These are phyloP conservation scores for Manis javanica DNA, from an alignment of 2,797 vertebrate species.

Conservation along the genomic window DNA sequence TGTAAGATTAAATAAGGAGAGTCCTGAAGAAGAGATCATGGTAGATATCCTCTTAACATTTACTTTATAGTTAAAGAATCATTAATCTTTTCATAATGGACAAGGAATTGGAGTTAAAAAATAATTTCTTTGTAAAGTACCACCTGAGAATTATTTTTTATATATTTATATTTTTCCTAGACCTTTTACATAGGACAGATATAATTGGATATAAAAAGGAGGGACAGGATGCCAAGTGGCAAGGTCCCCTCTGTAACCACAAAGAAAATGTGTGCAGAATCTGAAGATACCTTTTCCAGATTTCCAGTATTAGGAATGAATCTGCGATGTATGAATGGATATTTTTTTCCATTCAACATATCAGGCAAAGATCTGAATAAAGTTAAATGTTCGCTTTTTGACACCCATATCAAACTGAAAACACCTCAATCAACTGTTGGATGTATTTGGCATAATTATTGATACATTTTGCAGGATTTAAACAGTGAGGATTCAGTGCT, in stretches of 20 bases:
- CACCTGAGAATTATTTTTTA: background rate
- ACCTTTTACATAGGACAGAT: constrained; percentile 53
- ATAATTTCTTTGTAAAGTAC: constrained; percentile 16
- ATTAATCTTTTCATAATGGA: constrained; percentile 32
- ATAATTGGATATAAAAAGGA: constrained; percentile 44
- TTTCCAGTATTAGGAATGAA: constrained; percentile 66
- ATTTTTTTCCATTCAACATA: constrained; percentile 69
- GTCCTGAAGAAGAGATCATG: background rate
- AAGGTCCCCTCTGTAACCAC: constrained; percentile 67
- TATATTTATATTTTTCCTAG: constrained; percentile 51
- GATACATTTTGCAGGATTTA: constrained; percentile 79
- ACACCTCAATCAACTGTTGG: constrained; percentile 82
- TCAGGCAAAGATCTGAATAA: constrained; percentile 78
- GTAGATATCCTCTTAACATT: background rate
- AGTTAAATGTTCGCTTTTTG: constrained; percentile 74
- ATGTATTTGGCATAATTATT: constrained; percentile 83
- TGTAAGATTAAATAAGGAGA: background rate
- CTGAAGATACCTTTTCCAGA: constrained; percentile 52
- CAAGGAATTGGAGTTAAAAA: background rate
- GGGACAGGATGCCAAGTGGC: constrained; percentile 59
- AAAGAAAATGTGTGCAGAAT: constrained; percentile 41
- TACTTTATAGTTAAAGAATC: constrained; percentile 3
- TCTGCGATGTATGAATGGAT: constrained; percentile 73
- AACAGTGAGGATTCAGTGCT: constrained; percentile 80
- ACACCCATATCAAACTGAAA: constrained; percentile 81